A percentile compares a stretch with the other conserved stretches of the same genome.
phyloP scores from a whole-genome alignment of 2,113 vertebrate species.

The Xerus inauris region DNA sequence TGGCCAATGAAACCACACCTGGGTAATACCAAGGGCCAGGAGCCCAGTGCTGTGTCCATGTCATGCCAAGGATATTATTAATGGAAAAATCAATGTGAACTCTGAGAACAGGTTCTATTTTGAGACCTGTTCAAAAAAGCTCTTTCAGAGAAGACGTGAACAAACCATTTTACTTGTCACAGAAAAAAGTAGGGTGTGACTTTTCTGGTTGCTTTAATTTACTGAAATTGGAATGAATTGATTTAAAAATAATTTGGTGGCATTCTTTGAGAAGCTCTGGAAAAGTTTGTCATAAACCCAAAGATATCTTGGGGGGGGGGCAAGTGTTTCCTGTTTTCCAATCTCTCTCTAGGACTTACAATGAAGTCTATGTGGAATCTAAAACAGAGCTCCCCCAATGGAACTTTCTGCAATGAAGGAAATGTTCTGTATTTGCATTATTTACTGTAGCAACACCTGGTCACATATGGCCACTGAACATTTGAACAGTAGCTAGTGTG shows the following conservation, averaged over 20 bases:
- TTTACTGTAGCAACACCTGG: not conserved
- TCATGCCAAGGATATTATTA: rapidly evolving
- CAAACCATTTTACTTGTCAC: not conserved
- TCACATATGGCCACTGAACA: not conserved
- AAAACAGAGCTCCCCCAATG: not conserved
- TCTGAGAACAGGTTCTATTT: not conserved
- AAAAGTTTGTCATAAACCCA: not conserved
- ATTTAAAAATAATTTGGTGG: conserved; percentile 28
- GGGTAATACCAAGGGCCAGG: not conserved
- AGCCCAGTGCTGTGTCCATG: not conserved
- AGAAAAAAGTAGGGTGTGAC: not conserved
- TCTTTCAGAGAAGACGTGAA: not conserved
- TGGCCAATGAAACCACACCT: not conserved
- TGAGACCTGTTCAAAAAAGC: not conserved
- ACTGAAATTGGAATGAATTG: conserved; percentile 15
- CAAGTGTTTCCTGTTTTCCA: not conserved
- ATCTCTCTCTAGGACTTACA: not conserved
- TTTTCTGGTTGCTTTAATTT: conserved; percentile 7
- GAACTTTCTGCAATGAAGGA: not conserved
- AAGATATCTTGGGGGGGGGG: not conserved
- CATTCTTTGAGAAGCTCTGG: not conserved
- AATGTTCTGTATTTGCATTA: not conserved
- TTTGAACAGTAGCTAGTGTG: not conserved
- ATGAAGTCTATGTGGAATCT: not conserved
- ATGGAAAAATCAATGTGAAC: too few relatives aligned